Conservation (phyloP, 2,888 invertebrate species). For the Elaeidobius kamerunicus region DNA sequence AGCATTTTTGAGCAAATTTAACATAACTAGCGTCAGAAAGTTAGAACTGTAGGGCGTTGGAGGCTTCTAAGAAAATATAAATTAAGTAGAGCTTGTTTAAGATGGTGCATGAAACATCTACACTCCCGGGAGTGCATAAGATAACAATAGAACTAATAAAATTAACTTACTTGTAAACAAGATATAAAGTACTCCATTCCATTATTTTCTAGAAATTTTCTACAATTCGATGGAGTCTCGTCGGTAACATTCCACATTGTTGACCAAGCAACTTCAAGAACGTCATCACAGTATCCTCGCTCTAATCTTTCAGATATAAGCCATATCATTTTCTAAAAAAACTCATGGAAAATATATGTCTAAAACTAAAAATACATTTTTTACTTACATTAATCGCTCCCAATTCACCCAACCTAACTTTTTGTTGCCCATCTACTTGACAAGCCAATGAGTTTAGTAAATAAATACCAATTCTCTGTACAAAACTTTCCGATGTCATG, state of each 20-base stretch:
- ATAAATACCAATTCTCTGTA: conserved; percentile 92
- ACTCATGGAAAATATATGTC: neutral
- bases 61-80: too few species aligned
- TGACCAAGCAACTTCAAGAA: conserved; percentile 97
- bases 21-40: too few species aligned
- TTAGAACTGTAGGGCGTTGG: too few species aligned
- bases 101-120: conserved; percentile 19
- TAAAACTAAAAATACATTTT: neutral
- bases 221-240: conserved; percentile 93
- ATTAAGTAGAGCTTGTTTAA: too few species aligned
- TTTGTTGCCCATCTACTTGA: conserved; percentile 92
- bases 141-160: too few species aligned
- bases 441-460: conserved; percentile 93
- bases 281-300: conserved; percentile 83
- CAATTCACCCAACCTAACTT: conserved; percentile 84
- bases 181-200: conserved; percentile 90
- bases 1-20: too few species aligned
- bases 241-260: conserved; percentile 99
- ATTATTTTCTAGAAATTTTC: conserved; percentile 79
- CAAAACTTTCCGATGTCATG: conserved; percentile 84
- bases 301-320: conserved; percentile 80
- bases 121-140: too few species aligned
- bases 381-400: conserved; percentile 75
- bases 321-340: conserved; percentile 75
- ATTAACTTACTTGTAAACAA: conserved; percentile 76